Evolutionary conservation across 2,888 invertebrate genomes (phyloP).

Genomic region (Phania funesta): DNA sequence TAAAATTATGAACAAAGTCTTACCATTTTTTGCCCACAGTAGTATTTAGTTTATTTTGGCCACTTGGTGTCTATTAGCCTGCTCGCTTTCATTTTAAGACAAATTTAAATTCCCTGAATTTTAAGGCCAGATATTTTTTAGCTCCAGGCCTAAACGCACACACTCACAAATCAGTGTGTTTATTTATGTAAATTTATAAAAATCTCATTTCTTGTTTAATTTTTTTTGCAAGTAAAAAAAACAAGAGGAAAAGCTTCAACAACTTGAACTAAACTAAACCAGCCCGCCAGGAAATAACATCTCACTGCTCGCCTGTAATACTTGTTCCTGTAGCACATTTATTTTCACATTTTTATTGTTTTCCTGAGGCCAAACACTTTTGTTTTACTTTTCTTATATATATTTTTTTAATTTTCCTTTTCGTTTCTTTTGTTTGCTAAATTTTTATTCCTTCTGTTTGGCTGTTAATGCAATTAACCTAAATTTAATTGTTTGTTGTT

Average conservation of each 20-base stretch:
- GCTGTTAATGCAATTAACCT: conserved; percentile 61
- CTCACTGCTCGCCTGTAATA: not conserved
- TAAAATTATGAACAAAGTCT: no score
- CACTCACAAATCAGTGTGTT: no score
- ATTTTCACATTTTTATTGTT: conserved; percentile 61
- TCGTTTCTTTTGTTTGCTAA: not conserved
- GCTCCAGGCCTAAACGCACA: no score
- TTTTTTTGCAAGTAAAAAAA: not conserved
- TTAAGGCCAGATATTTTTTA: no score
- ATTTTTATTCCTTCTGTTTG: conserved; percentile 8
- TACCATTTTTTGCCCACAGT: no score
- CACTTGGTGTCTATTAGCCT: no score
- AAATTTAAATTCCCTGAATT: no score
- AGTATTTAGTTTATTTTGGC: no score
- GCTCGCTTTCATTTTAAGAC: no score
- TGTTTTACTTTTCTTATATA: not conserved
- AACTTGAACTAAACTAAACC: conserved; percentile 1
- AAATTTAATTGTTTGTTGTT: conserved; percentile 65
- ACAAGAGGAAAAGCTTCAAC: conserved; percentile 15
- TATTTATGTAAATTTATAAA: conserved; percentile 25
- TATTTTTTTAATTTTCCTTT: not conserved
- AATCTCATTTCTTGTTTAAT: conserved; percentile 3
- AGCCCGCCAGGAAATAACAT: conserved; percentile 22
- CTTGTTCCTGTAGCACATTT: conserved; percentile 14
- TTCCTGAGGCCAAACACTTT: conserved; percentile 52